Evolutionary conservation across 1,140 invertebrate species (phyloP), one percentile per base, ranked within the genome.

Genomic region (Heliconius eleuchia): DNA sequence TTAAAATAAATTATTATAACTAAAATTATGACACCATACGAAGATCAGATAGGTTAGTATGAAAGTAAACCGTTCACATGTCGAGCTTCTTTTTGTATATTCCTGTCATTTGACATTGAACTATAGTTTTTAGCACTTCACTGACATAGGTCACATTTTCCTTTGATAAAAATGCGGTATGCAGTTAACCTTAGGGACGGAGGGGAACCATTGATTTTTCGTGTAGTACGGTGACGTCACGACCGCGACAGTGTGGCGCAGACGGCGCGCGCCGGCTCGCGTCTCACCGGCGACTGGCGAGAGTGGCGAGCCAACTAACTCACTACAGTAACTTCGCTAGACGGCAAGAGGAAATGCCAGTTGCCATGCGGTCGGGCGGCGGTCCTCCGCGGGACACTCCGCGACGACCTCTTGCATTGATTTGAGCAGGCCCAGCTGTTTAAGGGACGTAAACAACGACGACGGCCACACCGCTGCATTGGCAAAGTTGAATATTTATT

Each of bases 171-270:
- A 93, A 92, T 94, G 91, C 92, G 91, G 92, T 94, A 94, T 94
- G 92, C 92, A 89, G 89, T 88, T 87, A 92, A 94, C 91, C 91
- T 92, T 89, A 89, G 85, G 80, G 85, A 85, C 85, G 83, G 86
- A 86, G 85, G 84, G 88, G 87, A 89, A 89, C 87, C 90, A 94
- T 94, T 92, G 92, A 94, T 94, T 94, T 93, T 94, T 92, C 91
- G 88, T 87, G 87, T 83, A 86, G 87, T 81, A 88, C 84, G 83
- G 86, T 92, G 88, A 94, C 91, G 91, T 93, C 91, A 94, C 86
- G 76, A 80, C 76, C 86, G 87, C 87, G 87, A 88, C 86, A 85
- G 83, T 81, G 60, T 84, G 80, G 86, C 89, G 86, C 86, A 88
- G 80, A 85, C 85, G 91, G 90, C 90, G 91, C 90, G 92, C 92